Percentiles rank a stretch among this genome's conserved stretches.
Conservation (phyloP, 2,888 invertebrate genomes). For the Nasonia oneida region DNA sequence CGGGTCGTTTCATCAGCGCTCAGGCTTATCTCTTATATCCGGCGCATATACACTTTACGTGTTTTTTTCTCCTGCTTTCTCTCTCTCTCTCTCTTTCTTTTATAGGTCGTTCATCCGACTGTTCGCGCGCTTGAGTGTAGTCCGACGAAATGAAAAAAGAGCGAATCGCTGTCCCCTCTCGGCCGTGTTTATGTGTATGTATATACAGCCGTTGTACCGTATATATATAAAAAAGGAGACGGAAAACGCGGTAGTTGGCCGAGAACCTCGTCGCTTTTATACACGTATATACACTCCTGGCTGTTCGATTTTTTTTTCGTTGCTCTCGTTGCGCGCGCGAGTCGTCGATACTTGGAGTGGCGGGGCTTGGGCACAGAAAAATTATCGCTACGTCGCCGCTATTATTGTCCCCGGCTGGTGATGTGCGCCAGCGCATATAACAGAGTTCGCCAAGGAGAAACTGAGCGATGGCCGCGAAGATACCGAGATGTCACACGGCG, state of each 20-base stretch:
- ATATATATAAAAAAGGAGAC: not conserved
- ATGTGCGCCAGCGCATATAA: not conserved
- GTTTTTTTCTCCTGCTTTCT: not conserved
- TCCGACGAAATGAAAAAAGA: slow-evolving; percentile 24
- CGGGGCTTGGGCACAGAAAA: not conserved
- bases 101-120: slow-evolving; percentile 31
- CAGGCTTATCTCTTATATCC: slow-evolving; percentile 37
- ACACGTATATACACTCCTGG: not conserved
- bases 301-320: not conserved
- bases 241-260: not conserved
- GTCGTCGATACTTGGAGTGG: not conserved
- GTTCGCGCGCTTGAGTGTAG: not conserved
- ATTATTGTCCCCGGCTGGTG: not conserved
- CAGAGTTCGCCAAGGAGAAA: not conserved
- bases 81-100: slow-evolving; percentile 35
- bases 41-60: slow-evolving; percentile 21
- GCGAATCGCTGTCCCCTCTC: not conserved
- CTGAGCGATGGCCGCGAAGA: slow-evolving; percentile 9
- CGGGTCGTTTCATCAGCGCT: slow-evolving; percentile 45
- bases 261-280: not conserved
- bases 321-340: not conserved
- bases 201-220: not conserved
- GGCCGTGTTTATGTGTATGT: not conserved
- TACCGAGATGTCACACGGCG: slow-evolving; percentile 29
- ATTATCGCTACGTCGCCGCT: slow-evolving; percentile 31